These are phyloP conservation scores for Cotesia congregata DNA, from an alignment of 2,888 invertebrate genomes.

Conservation along the genomic window DNA sequence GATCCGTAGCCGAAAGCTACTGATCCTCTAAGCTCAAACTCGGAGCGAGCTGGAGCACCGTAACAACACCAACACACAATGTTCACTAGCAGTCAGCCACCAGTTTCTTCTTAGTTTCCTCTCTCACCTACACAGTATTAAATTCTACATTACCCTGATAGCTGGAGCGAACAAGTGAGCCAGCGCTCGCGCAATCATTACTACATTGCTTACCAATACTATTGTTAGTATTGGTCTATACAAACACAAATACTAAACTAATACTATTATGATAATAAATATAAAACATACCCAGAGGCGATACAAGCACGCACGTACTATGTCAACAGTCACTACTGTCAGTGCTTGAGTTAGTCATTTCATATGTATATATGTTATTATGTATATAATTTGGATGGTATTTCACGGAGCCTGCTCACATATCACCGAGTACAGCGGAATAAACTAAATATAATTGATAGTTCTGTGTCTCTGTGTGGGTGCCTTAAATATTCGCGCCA, in stretches of 20 bases:
- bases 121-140: not conserved
- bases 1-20: not conserved
- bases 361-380: not conserved
- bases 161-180: not conserved
- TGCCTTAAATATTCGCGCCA: not conserved
- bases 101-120: not conserved
- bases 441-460: not conserved
- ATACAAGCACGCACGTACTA: not conserved
- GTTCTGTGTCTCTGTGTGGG: not conserved
- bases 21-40: no score
- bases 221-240: no score
- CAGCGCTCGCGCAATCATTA: not conserved
- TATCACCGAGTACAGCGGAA: not conserved
- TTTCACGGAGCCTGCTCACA: constrained; percentile 1
- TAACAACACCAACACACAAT: not conserved
- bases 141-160: not conserved
- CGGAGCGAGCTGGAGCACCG: no score
- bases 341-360: not conserved
- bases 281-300: not conserved
- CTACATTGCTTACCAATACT: not conserved
- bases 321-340: not conserved
- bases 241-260: no score
- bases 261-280: not conserved
- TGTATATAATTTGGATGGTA: not conserved
- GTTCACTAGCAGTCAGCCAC: not conserved